Conservation (phyloP, 2,797 vertebrate genomes). For the Passerculus sandwichensis region DNA sequence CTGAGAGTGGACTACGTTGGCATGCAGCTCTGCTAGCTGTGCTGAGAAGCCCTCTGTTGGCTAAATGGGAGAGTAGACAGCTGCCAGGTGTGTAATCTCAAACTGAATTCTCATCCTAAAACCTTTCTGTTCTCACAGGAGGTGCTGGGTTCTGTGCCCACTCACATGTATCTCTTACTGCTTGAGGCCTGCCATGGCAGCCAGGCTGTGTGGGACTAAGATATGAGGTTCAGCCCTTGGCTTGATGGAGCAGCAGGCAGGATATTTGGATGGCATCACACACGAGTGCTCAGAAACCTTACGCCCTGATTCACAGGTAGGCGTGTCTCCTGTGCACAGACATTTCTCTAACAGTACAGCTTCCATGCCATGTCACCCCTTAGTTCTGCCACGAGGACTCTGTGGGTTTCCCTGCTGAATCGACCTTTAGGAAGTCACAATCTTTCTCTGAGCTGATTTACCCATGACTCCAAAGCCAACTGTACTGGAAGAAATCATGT, state of each 20-base stretch:
- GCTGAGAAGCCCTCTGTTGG: not conserved
- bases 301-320: not conserved
- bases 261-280: not conserved
- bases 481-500: not conserved
- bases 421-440: not conserved
- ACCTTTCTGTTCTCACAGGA: not conserved
- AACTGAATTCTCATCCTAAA: not conserved
- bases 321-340: fast-evolving
- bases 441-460: not conserved
- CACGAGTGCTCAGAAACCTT: not conserved
- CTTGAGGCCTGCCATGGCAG: not conserved
- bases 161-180: not conserved
- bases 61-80: not conserved
- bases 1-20: not conserved
- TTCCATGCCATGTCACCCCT: not conserved
- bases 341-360: not conserved
- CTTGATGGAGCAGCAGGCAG: not conserved
- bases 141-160: not conserved
- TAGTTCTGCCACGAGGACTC: not conserved
- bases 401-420: not conserved
- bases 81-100: not conserved
- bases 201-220: not conserved
- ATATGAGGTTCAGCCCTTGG: not conserved
- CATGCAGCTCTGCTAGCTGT: not conserved
- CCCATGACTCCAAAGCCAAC: not conserved